phyloP scores from a whole-genome alignment of 2,888 invertebrate genomes.

The Oscheius sp. region DNA sequence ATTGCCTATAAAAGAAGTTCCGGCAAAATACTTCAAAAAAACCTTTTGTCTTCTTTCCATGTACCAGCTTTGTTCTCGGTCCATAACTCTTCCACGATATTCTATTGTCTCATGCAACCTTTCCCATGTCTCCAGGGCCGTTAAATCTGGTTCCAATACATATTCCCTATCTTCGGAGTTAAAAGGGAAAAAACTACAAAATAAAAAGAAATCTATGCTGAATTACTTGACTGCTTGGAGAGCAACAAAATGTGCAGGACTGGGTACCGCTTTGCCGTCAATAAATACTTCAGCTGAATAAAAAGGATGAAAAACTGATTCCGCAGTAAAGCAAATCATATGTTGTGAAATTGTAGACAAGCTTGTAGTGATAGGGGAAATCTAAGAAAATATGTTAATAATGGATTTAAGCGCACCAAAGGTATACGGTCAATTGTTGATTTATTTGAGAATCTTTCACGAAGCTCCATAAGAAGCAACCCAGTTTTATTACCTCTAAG shows the following conservation, averaged over 20 bases:
- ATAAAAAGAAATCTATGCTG: background rate
- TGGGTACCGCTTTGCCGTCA: conserved; percentile 46
- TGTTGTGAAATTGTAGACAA: conserved; percentile 57
- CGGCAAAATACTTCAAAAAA: no score
- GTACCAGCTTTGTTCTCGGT: conserved; percentile 55
- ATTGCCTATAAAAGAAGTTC: conserved; percentile 51
- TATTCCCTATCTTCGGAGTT: conserved; percentile 54
- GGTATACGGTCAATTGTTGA: conserved; percentile 58
- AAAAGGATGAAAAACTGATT: conserved; percentile 68
- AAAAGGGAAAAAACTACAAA: conserved; percentile 55
- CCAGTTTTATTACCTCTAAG: conserved; percentile 66
- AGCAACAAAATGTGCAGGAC: conserved; percentile 65
- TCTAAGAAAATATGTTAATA: conserved; percentile 23
- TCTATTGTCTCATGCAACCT: conserved; percentile 59
- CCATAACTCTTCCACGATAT: conserved; percentile 40
- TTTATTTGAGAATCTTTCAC: conserved; percentile 52
- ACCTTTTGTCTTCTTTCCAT: conserved; percentile 61
- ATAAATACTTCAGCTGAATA: conserved; percentile 62
- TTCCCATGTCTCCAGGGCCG: conserved; percentile 61
- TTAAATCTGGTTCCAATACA: conserved; percentile 48
- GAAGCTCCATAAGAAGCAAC: conserved; percentile 65
- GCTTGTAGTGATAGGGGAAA: conserved; percentile 38
- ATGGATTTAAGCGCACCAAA: conserved; percentile 37
- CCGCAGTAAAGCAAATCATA: conserved; percentile 68
- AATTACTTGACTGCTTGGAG: conserved; percentile 57